A percentile compares a stretch with the other conserved stretches of the same genome.
Evolutionary conservation across 2,113 vertebrate genomes (phyloP).

Genomic region (Mungos mungo): DNA sequence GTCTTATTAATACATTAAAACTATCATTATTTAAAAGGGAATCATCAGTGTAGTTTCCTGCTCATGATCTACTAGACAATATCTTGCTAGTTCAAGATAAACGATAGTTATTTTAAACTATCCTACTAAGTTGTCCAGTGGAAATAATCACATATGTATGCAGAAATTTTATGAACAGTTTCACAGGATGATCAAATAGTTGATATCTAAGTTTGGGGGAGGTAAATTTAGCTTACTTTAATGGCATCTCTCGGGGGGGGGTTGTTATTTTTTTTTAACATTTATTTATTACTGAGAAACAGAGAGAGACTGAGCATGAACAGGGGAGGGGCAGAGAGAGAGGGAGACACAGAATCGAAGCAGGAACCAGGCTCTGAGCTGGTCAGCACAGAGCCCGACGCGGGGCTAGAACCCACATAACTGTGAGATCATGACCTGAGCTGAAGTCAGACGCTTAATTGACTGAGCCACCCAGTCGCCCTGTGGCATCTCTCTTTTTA

Average conservation of each 20-base stretch:
- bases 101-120: background rate
- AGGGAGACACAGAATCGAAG: background rate
- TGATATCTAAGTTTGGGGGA: background rate
- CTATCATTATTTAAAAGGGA: background rate
- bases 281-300: background rate
- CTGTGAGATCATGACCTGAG: no score
- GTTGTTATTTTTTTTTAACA: background rate
- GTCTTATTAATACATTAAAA: background rate
- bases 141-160: background rate
- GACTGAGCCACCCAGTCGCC: no score
- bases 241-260: background rate
- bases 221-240: background rate
- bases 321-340: background rate
- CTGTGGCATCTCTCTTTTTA: background rate
- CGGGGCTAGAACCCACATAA: no score
- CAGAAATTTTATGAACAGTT: background rate
- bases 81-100: background rate
- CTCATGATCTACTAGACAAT: background rate
- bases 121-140: background rate
- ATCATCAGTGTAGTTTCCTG: background rate
- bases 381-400: no score
- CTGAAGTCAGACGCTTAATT: no score
- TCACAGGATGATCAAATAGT: background rate
- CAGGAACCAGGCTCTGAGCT: background rate
- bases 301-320: background rate